Base-by-base conservation (phyloP, 2,113 vertebrate genomes). In the Plestiodon gilberti region DNA sequence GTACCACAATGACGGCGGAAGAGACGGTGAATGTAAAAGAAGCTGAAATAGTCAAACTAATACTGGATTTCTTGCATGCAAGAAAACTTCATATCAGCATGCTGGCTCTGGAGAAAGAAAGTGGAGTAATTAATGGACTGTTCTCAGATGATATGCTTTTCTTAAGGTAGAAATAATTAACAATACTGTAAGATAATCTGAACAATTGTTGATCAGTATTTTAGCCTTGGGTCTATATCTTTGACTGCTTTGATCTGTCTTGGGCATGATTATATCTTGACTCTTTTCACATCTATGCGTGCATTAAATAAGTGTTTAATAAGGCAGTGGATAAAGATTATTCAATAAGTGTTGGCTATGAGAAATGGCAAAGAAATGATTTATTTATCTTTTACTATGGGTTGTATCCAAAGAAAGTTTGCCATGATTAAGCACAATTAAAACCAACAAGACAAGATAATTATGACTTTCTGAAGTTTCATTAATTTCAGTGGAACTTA, bases 81-180 rank as follows among this genome's bases (percentile, higher is more conserved):
- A 97, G 98, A 93, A 99, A 98, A 95, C 98, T 99, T 89, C 99
- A 99, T 92, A 99, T 99, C 93, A 99, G 98, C 90, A 99, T 99
- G 99, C 91, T 99, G 94, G 98, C 99, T 2, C 96, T 99, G 71
- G 99, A 99, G 94, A 99, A 98, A 90, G 99, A 99, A 95, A 99
- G 99, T 1, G 98, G 99, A 0, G 97, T 99, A 89, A 99, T 99
- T 83, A 99, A 99, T 86, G 99, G 99, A 20, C 97, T 99, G 18
- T 99, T 98, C 95, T 99, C 99, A 38, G 99, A 99, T 87, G 99
- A 99, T 92, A 99, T 99, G 99, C 98, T 99, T 87, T 99, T 99
- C 90, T 96, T 99, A 88, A 98, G 99, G 99, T 99, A 93, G 15
- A 91, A 75, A 33, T 73, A 62, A 2, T 65, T 0, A 90, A 40